Base-by-base conservation (phyloP, 2,797 vertebrate species). In the Enteromius trimaculatus region DNA sequence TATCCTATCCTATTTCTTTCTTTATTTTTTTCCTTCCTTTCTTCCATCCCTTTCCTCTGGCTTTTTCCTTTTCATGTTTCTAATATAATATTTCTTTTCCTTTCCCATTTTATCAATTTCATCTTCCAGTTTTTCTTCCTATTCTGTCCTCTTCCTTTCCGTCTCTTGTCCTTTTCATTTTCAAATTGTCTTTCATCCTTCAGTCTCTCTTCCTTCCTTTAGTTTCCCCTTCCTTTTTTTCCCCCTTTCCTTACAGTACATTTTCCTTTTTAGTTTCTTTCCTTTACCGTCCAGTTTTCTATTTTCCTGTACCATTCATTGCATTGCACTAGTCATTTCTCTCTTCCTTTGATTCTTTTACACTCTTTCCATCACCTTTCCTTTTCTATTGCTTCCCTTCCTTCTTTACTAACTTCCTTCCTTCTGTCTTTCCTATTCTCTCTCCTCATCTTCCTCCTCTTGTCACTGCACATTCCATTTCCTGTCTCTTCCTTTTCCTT, bases 281-380 rank as follows among this genome's bases (percentile, higher is more conserved):
- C 19, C n/a, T 29, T 17, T 29, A 2, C 23, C 9, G 16, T 37
- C 4, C 10, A 66, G 69, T 69, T 64, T 34, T 13, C 49, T 70
- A 7, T 17, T 23, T 31, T 47, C 84, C 60, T 87, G 84, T 58
- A 4, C 79, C 85, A 86, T 84, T 79, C 76, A 19, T 51, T 49
- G 13, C 14, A 16, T 16, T 49, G 14, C 14, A 16, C 47, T 51
- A 47, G 21, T 79, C 60, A 51, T 51, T 84, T 10, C 51, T 82
- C 65, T 42, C 26, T 11, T 47, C 62, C 14, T 14, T 68, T 39
- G 9, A 7, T 37, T 21, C 17, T n/a, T n/a, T 21, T 2, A 53
- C 49, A 21, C 31, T 29, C 6, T 42, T 68, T n/a, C 21, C 6
- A 13, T 44, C 11, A 6, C 19, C 14, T 16, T 49, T 78, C 10